Percentiles rank a stretch among this genome's conserved stretches.
phyloP scores from a whole-genome alignment of 2,113 vertebrate species.

The Indicator indicator region DNA sequence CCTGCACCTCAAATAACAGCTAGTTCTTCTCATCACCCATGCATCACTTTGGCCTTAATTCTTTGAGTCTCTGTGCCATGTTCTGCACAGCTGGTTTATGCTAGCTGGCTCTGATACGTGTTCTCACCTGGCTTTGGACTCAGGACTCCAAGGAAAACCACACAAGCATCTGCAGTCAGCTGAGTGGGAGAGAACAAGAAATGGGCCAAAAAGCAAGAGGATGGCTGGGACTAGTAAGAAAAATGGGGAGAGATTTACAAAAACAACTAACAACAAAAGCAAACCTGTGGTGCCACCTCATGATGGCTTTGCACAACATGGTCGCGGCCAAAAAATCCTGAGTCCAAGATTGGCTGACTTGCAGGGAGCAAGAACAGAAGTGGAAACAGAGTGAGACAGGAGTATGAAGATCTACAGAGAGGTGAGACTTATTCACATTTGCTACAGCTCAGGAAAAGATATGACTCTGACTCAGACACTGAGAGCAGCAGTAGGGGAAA shows the following conservation, averaged over 20 bases:
- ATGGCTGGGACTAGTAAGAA: background rate
- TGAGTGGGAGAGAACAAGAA: background rate
- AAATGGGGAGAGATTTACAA: background rate
- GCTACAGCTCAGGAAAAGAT: background rate
- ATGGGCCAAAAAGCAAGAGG: background rate
- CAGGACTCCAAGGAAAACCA: background rate
- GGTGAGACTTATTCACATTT: background rate
- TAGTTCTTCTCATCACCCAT: background rate
- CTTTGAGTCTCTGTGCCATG: background rate
- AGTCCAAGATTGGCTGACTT: background rate
- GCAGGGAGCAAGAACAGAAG: background rate
- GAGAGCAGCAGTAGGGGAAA: background rate
- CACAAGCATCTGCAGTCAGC: background rate
- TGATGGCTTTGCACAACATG: background rate
- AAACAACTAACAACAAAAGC: background rate
- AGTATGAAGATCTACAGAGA: background rate
- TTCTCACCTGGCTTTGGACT: background rate
- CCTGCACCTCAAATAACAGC: background rate
- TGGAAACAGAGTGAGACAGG: background rate
- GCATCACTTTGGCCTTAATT: background rate
- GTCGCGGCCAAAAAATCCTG: background rate
- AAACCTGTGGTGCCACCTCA: background rate
- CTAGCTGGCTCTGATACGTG: background rate
- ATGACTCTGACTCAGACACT: background rate
- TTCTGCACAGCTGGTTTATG: background rate